Percentiles rank a stretch among this genome's conserved stretches.
phyloP scores from a whole-genome alignment of 2,888 invertebrate genomes.

The Quadroppia sp. region DNA sequence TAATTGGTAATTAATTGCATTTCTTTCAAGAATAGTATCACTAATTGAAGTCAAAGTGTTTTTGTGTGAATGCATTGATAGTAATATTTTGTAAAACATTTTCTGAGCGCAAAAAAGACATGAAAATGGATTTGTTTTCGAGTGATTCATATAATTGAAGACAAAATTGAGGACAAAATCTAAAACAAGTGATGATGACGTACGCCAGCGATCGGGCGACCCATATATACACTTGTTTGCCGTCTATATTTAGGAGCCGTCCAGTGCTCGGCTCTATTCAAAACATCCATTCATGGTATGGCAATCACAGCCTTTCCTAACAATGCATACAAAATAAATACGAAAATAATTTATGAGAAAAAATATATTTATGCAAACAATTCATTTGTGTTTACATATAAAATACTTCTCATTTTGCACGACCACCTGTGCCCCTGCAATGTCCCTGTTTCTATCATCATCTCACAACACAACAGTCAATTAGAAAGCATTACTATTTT shows the following conservation, averaged over 20 bases:
- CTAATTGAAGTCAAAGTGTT: background rate
- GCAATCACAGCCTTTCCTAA: background rate
- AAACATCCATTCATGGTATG: too few species aligned
- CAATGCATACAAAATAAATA: background rate
- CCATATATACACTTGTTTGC: background rate
- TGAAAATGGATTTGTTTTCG: background rate
- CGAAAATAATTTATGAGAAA: background rate
- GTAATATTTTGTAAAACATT: background rate
- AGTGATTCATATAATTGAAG: background rate
- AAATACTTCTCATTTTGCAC: background rate
- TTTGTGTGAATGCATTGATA: background rate
- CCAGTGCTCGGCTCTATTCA: background rate
- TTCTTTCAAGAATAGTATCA: too few species aligned
- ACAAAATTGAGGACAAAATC: constrained; percentile 23
- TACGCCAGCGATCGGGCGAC: constrained; percentile 5
- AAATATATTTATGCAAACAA: background rate
- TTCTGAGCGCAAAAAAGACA: background rate
- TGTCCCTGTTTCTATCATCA: background rate
- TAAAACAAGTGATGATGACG: constrained; percentile 21
- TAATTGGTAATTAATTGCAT: background rate
- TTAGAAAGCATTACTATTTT: background rate
- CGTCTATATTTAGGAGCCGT: background rate
- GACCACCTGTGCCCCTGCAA: too few species aligned
- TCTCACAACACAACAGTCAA: background rate
- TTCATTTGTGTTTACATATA: background rate